Evolutionary conservation across 2,797 vertebrate species (phyloP), one percentile per base, ranked within the genome.

Genomic region (Malurus leucopterus): DNA sequence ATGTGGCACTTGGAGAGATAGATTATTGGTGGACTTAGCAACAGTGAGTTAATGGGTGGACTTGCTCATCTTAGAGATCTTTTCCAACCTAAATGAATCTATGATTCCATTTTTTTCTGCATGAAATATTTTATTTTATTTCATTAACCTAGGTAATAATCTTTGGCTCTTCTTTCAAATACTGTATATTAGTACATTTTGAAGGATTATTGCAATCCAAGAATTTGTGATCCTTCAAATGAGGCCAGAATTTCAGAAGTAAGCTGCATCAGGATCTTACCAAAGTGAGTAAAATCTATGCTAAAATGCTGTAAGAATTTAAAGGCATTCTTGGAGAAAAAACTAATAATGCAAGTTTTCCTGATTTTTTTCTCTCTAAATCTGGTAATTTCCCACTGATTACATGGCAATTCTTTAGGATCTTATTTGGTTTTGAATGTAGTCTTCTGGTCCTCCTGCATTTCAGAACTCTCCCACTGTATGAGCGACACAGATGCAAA

Each of bases 391-490:
- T 17, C n/a, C 58, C 22, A 30, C 14, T 63, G 6, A 6, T 34
- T 55, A 5, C 21, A 5, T 70, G 30, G 8, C 29, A 57, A 1
- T 49, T 70, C 23, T 40, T 0, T 4, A 46, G 14, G 6, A 5
- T 21, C 40, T 74, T 67, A 2, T 32, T 54, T 27, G 2, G 1
- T 58, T 67, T 57, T 62, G 4, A 70, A 29, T 46, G 23, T 15
- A 43, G 27, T 1, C 9, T 67, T 68, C 27, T 36, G 21, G 4
- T 15, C 55, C 8, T 38, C 8, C 21, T 67, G 19, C 8, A 18
- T 36, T 67, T 88, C 21, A 54, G 41, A 70, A 2, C 6, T 54
- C 36, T 54, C 14, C 13, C 14, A 8, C 17, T 46, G 10, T n/a
- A 54, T 46, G n/a, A 62, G 23, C 74, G 54, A 58, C 23, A 67